Evolutionary conservation across 2,113 vertebrate genomes (phyloP).

Genomic region (Notechis scutatus): DNA sequence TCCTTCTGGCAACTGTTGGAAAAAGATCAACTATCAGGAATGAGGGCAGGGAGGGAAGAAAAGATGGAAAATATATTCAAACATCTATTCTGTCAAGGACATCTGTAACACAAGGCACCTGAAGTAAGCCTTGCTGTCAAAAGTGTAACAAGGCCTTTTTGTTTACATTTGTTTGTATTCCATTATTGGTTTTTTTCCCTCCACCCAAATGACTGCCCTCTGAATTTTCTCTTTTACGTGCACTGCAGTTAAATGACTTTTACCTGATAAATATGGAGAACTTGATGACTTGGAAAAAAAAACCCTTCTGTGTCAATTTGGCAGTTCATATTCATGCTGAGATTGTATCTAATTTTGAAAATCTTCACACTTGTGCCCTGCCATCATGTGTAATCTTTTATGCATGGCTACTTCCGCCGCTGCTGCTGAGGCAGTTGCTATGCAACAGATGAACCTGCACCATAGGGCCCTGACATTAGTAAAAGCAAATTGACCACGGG

Average conservation of each 20-base stretch:
- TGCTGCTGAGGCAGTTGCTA: constrained; percentile 92
- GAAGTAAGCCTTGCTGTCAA: constrained; percentile 51
- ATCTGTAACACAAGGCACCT: constrained; percentile 33
- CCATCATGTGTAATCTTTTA: constrained; percentile 95
- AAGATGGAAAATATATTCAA: constrained; percentile 13
- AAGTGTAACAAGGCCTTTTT: constrained; percentile 43
- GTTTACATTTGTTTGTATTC: constrained; percentile 65
- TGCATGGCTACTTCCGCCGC: constrained; percentile 91
- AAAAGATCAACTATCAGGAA: constrained; percentile 36
- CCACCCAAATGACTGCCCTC: constrained; percentile 61
- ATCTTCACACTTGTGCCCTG: constrained; percentile 79
- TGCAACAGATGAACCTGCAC: constrained; percentile 88
- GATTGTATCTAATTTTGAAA: constrained; percentile 85
- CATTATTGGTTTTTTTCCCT: constrained; percentile 52
- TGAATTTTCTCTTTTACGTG: constrained; percentile 57
- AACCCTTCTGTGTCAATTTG: constrained; percentile 69
- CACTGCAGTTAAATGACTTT: constrained; percentile 62
- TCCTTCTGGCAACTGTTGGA: background rate
- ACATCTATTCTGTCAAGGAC: constrained; percentile 28
- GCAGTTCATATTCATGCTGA: constrained; percentile 78
- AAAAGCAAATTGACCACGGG: constrained; percentile 99
- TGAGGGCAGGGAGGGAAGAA: background rate
- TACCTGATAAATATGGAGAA: constrained; percentile 63
- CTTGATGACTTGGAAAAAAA: constrained; percentile 70
- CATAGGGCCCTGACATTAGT: constrained; percentile 97